Evolutionary conservation across 2,113 vertebrate species (phyloP).

Genomic region (Tauraco erythrolophus): DNA sequence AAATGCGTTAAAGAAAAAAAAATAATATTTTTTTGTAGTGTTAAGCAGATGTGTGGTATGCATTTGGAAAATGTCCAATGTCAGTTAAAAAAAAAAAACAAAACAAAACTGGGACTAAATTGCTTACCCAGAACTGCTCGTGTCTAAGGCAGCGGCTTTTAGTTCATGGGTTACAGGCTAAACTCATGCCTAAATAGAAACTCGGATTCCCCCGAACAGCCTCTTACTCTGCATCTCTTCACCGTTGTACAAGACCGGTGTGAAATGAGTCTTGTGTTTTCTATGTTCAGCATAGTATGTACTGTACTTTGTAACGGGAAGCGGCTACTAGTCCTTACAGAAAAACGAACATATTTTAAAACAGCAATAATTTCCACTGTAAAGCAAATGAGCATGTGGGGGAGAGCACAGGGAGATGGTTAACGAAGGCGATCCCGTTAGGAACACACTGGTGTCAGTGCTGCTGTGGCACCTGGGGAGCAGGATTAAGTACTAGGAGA

Average conservation of each 20-base stretch:
- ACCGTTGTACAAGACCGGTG: constrained; percentile 8
- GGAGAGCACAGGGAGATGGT: not conserved
- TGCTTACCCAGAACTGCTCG: constrained; percentile 1
- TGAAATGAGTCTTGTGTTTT: constrained; percentile 58
- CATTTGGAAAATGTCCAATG: constrained; percentile 31
- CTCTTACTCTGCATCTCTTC: constrained; percentile 49
- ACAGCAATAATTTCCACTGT: constrained; percentile 78
- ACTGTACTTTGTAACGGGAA: constrained; percentile 56
- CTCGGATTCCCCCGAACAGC: not conserved
- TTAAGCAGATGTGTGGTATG: constrained; percentile 51
- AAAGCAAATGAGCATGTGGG: constrained; percentile 15
- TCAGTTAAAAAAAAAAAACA: not conserved
- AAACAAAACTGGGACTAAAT: not conserved
- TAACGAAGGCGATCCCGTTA: not conserved
- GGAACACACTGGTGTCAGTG: not conserved
- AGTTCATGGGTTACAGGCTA: not conserved
- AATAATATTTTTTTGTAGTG: not conserved
- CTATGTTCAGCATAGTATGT: constrained; percentile 59
- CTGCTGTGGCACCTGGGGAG: not conserved
- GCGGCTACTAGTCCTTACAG: constrained; percentile 53
- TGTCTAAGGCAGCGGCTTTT: constrained; percentile 19
- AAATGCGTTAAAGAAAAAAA: not conserved
- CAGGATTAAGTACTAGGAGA: not conserved
- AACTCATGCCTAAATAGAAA: not conserved
- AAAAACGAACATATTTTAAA: constrained; percentile 22